These are phyloP conservation scores for Thripadectes ignobilis DNA, from an alignment of 2,797 vertebrate genomes.

Conservation along the genomic window DNA sequence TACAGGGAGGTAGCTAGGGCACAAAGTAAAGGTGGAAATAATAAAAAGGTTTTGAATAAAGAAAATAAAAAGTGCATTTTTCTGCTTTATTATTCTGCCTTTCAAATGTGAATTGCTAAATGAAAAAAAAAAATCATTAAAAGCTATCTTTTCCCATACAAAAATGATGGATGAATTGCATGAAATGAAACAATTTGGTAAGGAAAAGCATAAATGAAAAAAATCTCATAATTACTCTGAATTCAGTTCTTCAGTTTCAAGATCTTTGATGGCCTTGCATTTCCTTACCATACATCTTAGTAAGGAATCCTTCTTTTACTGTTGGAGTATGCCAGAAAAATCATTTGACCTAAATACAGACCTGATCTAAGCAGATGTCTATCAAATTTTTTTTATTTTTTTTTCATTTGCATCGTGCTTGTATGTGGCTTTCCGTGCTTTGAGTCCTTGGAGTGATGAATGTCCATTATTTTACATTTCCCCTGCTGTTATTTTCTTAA, in stretches of 20 bases:
- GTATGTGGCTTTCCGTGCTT: not conserved
- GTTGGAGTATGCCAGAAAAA: not conserved
- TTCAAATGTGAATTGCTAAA: not conserved
- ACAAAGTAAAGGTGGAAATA: not conserved
- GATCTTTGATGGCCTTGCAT: not conserved
- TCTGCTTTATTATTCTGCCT: not conserved
- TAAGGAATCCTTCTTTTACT: not conserved
- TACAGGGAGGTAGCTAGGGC: not conserved
- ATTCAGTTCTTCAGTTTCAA: not conserved
- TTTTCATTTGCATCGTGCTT: not conserved
- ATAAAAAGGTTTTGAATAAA: not conserved
- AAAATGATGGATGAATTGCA: not conserved
- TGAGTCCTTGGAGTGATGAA: not conserved
- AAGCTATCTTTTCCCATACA: not conserved
- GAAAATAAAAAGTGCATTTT: not conserved
- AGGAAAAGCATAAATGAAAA: not conserved
- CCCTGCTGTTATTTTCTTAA: not conserved
- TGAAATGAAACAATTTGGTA: not conserved
- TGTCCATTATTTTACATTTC: not conserved
- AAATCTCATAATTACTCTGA: not conserved
- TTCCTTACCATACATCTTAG: not conserved
- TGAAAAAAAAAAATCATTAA: not conserved
- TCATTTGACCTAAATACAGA: not conserved
- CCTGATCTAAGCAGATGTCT: not conserved
- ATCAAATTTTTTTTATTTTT: not conserved